phyloP scores from a whole-genome alignment of 2,888 invertebrate genomes.

The Ptychoptera contaminata region DNA sequence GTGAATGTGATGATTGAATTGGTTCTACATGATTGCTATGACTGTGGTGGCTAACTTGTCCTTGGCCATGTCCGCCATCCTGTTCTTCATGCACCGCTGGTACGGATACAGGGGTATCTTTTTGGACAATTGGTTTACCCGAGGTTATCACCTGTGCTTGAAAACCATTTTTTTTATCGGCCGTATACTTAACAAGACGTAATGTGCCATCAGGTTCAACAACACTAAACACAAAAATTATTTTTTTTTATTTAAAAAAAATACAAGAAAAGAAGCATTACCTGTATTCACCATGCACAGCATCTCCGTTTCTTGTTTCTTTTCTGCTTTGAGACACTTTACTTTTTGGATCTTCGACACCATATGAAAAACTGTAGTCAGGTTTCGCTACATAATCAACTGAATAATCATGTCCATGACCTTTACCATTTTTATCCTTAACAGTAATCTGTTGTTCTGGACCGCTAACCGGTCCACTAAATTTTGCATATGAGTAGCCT shows the following conservation, averaged over 20 bases:
- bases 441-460: constrained; percentile 27
- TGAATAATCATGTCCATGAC: constrained; percentile 32
- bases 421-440: constrained; percentile 22
- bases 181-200: constrained; percentile 55
- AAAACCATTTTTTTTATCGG: constrained; percentile 59
- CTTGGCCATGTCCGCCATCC: neutral
- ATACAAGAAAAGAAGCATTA: constrained; percentile 13
- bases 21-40: neutral
- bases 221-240: constrained; percentile 28
- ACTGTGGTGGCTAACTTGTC: neutral
- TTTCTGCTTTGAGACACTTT: constrained; percentile 58
- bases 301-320: constrained; percentile 55
- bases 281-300: constrained; percentile 54
- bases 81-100: neutral
- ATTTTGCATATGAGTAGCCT: constrained; percentile 54
- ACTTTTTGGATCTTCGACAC: constrained; percentile 56
- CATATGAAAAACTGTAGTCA: constrained; percentile 60
- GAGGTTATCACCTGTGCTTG: constrained; percentile 36
- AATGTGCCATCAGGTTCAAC: constrained; percentile 61
- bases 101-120: constrained; percentile 13
- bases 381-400: constrained; percentile 58
- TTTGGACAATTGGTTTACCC: constrained; percentile 22
- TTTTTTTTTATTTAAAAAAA: no score
- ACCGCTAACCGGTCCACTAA: constrained; percentile 60
- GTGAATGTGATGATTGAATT: neutral